These are phyloP conservation scores for Branchinecta sandiegonensis DNA, from an alignment of 2,888 invertebrate species.

Conservation along the genomic window DNA sequence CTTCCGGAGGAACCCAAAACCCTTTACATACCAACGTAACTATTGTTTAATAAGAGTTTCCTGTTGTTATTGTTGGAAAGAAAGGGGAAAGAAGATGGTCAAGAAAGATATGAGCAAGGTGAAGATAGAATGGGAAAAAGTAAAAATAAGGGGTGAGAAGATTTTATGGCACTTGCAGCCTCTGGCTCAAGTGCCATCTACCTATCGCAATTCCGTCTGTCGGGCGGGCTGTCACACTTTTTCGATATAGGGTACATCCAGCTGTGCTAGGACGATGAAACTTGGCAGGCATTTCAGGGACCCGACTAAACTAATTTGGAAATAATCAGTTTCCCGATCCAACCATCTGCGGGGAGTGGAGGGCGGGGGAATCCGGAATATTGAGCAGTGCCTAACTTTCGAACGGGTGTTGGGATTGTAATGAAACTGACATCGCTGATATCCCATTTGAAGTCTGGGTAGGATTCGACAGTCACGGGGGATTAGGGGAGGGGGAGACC, in stretches of 20 bases:
- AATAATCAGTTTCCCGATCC: not conserved
- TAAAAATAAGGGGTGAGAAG: not conserved
- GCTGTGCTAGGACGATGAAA: not conserved
- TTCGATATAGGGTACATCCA: not conserved
- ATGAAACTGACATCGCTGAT: not conserved
- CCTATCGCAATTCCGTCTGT: not conserved
- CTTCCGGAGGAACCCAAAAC: no score
- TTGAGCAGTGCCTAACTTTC: not conserved
- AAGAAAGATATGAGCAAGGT: no score
- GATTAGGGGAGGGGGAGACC: not conserved
- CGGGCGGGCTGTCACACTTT: not conserved
- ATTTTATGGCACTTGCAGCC: constrained; percentile 1
- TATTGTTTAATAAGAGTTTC: no score
- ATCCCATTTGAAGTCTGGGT: not conserved
- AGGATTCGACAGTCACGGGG: not conserved
- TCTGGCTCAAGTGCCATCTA: not conserved
- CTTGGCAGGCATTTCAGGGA: not conserved
- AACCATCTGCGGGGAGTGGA: not conserved
- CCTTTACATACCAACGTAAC: no score
- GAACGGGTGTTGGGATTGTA: not conserved
- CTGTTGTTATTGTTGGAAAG: no score
- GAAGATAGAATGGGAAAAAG: no score
- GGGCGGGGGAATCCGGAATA: not conserved
- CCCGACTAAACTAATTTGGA: not conserved
- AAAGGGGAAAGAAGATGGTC: no score